Evolutionary conservation across 2,113 vertebrate species (phyloP).

Genomic region (Entomyzon cyanotis): DNA sequence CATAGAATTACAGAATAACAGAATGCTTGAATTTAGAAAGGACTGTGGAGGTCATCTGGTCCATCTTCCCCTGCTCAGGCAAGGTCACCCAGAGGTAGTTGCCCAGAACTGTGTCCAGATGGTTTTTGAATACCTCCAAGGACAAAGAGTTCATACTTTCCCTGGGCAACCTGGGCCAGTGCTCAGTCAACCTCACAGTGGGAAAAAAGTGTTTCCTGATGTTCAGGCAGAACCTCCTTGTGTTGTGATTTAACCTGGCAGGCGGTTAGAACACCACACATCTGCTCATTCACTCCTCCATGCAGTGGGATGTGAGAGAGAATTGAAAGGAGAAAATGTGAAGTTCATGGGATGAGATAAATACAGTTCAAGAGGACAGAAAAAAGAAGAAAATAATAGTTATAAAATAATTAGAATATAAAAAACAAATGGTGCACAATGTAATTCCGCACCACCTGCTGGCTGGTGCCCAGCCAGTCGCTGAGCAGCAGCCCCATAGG

Average conservation of each 20-base stretch:
- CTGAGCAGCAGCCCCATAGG: neutral
- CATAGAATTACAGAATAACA: neutral
- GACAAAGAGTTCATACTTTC: neutral
- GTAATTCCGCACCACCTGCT: neutral
- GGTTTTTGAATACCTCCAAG: neutral
- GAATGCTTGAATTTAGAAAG: neutral
- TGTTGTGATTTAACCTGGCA: neutral
- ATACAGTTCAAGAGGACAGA: neutral
- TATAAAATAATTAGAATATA: neutral
- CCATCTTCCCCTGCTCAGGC: neutral
- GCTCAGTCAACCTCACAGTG: neutral
- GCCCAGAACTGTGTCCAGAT: neutral
- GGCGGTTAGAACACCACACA: neutral
- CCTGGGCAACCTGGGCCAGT: neutral
- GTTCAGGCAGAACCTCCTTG: accelerated
- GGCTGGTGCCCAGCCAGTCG: neutral
- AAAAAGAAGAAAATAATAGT: neutral
- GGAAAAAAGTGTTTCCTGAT: neutral
- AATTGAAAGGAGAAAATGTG: neutral
- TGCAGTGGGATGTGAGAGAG: accelerated
- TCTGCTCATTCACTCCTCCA: neutral
- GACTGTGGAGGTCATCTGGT: neutral
- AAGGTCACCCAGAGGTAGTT: neutral
- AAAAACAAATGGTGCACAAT: neutral
- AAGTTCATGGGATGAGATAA: neutral